Base-by-base conservation (phyloP, 2,888 invertebrate genomes). In the Ennomos quercinarius region DNA sequence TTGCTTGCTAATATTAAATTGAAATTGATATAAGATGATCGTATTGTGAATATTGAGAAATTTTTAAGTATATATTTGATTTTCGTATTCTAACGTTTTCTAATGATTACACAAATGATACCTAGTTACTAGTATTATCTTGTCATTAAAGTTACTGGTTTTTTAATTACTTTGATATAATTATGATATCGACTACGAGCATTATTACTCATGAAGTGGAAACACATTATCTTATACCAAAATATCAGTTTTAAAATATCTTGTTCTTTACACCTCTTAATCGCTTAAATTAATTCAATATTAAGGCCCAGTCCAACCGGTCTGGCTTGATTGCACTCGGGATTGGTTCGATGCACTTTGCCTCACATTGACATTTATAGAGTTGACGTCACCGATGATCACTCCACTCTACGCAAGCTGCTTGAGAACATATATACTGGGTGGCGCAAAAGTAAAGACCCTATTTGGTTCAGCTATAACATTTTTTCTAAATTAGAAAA, bases 281-380 rank as follows among this genome's bases (percentile, higher is more conserved):
- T 64, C 55, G 59, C 42, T 51, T 59, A 60, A 65, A 68, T 70
- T 68, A 65, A 63, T 61, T 68, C 55, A 63, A 59, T 65, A 67
- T 66, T 64, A 66, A 66, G 59, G 46, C 56, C 61, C 62, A 55
- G 63, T 61, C 38, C 17, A 51, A 74, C 71, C 72, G 74, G 74
- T 67, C 54, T 61, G 63, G 70, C 57, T 59, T 61, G 67, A 69
- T 64, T 68, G 63, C 63, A 72, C 70, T 74, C 70, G 64, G 72
- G 71, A 66, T 73, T 73, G 71, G 66, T 69, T 70, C 66, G 73
- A 72, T 77, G 74, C 76, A 77, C 73, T 74, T 71, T 64, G 68
- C 66, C 61, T 64, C 59, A 46, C 63, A 64, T 70, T 68, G 70
- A 74, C 67, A 68, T 71, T 69, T 69, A 65, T 61, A 66, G 47